These are phyloP conservation scores for Patiria miniata DNA, from an alignment of 35 echinoderm and acorn worm species.

Conservation along the genomic window DNA sequence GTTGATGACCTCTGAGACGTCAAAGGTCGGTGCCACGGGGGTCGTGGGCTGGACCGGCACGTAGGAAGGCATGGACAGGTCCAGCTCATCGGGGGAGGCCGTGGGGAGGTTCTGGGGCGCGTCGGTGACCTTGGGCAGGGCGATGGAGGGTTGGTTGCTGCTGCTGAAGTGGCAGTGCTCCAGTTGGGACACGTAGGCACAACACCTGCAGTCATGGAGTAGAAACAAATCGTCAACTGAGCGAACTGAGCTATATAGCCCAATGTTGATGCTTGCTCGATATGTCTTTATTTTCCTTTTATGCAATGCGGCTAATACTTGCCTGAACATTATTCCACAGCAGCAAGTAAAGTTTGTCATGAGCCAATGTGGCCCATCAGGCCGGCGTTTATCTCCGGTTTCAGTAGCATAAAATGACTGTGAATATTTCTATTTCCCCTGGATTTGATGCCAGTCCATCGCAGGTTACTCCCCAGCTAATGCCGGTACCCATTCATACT, in stretches of 20 bases:
- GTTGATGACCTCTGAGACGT: constrained; percentile 86
- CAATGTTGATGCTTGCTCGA: too few relatives aligned
- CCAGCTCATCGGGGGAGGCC: constrained; percentile 43
- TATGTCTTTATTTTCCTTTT: too few relatives aligned
- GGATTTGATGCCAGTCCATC: too few relatives aligned
- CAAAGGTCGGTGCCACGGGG: constrained; percentile 30
- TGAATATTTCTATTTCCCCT: too few relatives aligned
- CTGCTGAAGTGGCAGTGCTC: constrained; percentile 98
- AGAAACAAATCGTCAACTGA: not conserved
- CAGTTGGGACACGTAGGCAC: constrained; percentile 96
- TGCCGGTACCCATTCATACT: too few relatives aligned
- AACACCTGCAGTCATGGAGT: constrained; percentile 78
- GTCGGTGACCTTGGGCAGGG: constrained; percentile 47
- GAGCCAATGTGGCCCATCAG: too few relatives aligned
- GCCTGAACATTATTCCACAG: too few relatives aligned
- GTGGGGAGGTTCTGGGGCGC: constrained; percentile 2
- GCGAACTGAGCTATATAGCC: not conserved
- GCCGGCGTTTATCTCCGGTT: too few relatives aligned
- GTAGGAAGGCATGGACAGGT: constrained; percentile 69
- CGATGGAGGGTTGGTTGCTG: constrained; percentile 48
- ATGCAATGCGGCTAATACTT: too few relatives aligned
- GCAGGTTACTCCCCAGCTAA: too few relatives aligned
- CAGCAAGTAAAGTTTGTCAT: too few relatives aligned
- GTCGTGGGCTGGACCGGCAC: constrained; percentile 36
- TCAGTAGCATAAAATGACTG: too few relatives aligned